Evolutionary conservation across 2,888 invertebrate species (phyloP), one percentile per base, ranked within the genome.

Genomic region (Pteria penguin): DNA sequence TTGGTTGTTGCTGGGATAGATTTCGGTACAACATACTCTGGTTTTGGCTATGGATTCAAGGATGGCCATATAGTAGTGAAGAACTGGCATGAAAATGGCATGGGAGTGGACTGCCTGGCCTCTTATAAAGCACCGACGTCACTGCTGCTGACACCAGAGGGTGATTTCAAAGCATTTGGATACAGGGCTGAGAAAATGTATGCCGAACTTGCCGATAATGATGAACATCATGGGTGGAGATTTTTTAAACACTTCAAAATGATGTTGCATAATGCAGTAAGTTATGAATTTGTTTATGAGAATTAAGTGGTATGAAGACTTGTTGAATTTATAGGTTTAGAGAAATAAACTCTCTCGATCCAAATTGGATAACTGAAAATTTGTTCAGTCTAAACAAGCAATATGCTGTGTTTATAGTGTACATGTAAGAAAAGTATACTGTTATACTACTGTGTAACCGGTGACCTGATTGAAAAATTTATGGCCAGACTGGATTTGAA

Each of bases 201-300:
- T 8, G 24, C 57, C 2, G 29, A 65, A 1, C 8, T 71, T 22
- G 62, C 62, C 2, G 36, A 58, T 58, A 33, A 57, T n/a, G 54
- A 55, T 45, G 55, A 24, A 3, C 33, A 62, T 22, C 24, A 55
- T 33, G 58, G 58, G 14, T 72, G 72, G 72, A 61, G 36, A 26
- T 72, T 57, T 29, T 65, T 72, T 24, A 65, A 65, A 22, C 72
- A 72, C 29, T 72, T 72, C 36, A 72, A 72, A 33, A 72, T 72
- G 72, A 57, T 36, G 18, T 31, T 72, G 4, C 65, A 72, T 57
- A 72, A 29, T n/a, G n/a, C n/a, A n/a, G n/a, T n/a, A n/a, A n/a
- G n/a, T n/a, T n/a, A n/a, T n/a, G n/a, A n/a, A n/a, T n/a, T n/a
- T n/a, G n/a, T n/a, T n/a, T n/a, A n/a, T n/a, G n/a, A n/a, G n/a